Evolutionary conservation across 2,888 invertebrate genomes (phyloP).

Genomic region (Epsilonema sp.): DNA sequence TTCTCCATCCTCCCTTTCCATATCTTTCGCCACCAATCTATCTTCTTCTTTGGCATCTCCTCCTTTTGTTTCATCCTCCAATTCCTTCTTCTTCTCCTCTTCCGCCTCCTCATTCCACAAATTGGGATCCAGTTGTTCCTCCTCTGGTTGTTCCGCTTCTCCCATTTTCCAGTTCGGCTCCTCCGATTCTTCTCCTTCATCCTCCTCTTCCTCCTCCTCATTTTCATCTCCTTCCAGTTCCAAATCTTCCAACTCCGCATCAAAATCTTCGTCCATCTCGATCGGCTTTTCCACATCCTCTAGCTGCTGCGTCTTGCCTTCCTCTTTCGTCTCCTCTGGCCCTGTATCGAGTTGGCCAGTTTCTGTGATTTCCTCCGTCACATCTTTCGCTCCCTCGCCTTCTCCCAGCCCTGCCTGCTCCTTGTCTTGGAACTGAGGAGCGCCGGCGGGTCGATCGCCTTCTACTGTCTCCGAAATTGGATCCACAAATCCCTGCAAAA

Average conservation of each 20-base stretch:
- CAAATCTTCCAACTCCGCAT: conserved; percentile 9
- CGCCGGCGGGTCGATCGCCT: conserved; percentile 49
- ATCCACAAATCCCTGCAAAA: conserved; percentile 69
- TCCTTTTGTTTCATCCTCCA: conserved; percentile 12
- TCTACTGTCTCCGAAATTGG: conserved; percentile 37
- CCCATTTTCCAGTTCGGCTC: conserved; percentile 8
- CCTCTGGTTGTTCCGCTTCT: conserved; percentile 16
- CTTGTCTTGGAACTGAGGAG: conserved; percentile 3
- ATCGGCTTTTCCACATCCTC: conserved; percentile 19
- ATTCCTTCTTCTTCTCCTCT: conserved; percentile 40
- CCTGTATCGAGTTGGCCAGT: conserved; percentile 50
- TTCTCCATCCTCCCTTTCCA: conserved; percentile 9
- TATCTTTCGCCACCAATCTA: conserved; percentile 11
- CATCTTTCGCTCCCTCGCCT: conserved; percentile 77
- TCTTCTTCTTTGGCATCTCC: conserved; percentile 10
- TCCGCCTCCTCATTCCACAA: conserved; percentile 70
- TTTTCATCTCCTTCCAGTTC: conserved; percentile 43
- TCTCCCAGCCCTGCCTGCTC: conserved; percentile 55
- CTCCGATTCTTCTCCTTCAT: conserved; percentile 27
- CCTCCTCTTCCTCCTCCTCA: conserved; percentile 44
- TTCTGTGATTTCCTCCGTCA: conserved; percentile 74
- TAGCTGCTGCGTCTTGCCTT: not conserved
- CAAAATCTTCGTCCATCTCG: conserved; percentile 25
- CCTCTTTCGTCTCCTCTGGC: conserved; percentile 2
- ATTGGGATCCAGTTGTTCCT: conserved; percentile 72